phyloP scores from a whole-genome alignment of 2,113 vertebrate genomes.

The Sceloporus undulatus region DNA sequence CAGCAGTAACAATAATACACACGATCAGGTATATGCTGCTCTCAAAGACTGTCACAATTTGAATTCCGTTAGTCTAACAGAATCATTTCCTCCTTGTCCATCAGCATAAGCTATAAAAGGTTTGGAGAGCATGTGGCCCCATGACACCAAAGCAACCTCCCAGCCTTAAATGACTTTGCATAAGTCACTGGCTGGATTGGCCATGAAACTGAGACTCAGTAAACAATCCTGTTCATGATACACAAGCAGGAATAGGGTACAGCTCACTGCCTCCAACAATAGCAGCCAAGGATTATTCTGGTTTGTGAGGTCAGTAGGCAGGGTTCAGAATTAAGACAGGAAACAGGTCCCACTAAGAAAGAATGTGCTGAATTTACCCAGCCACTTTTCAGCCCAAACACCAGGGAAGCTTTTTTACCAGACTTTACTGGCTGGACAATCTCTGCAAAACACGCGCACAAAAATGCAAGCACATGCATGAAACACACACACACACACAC shows the following conservation, averaged over 20 bases:
- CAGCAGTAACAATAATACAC: not conserved
- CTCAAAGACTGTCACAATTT: not conserved
- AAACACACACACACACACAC: not conserved
- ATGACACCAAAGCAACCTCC: constrained; percentile 24
- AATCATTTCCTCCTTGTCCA: constrained; percentile 31
- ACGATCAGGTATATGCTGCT: not conserved
- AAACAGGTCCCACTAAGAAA: not conserved
- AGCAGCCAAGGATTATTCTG: constrained; percentile 19
- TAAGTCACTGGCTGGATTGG: constrained; percentile 17
- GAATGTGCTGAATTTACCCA: not conserved
- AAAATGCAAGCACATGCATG: not conserved
- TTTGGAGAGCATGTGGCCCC: not conserved
- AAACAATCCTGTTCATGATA: constrained; percentile 30
- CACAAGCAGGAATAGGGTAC: constrained; percentile 25
- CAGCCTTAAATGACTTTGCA: constrained; percentile 36
- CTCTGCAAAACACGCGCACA: not conserved
- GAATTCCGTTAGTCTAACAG: not conserved
- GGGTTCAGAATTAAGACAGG: constrained; percentile 4
- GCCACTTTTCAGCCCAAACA: constrained; percentile 6
- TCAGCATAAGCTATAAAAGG: constrained; percentile 34
- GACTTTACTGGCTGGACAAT: not conserved
- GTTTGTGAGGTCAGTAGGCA: not conserved
- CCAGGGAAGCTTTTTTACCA: fast-evolving
- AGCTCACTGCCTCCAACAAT: fast-evolving
- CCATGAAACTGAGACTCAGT: constrained; percentile 29